These are phyloP conservation scores for Ridgeia piscesae DNA, from an alignment of 1,140 invertebrate genomes.

Conservation along the genomic window DNA sequence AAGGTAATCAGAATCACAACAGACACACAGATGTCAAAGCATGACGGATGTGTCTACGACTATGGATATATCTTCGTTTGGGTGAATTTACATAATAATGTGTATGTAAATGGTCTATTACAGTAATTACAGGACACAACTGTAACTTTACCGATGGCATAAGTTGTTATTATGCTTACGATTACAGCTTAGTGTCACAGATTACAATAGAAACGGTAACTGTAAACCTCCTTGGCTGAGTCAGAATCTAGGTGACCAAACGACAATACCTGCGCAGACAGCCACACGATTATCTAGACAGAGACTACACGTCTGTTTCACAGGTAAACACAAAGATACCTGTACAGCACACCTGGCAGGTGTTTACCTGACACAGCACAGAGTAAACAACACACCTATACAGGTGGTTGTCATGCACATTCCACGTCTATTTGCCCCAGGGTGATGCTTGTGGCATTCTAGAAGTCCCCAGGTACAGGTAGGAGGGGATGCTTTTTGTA, in stretches of 20 bases:
- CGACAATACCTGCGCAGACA: background rate
- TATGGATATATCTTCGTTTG: no score
- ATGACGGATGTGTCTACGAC: no score
- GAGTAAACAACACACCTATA: background rate
- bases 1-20: no score
- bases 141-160: background rate
- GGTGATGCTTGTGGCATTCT: background rate
- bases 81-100: no score
- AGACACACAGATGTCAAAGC: no score
- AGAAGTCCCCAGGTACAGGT: no score
- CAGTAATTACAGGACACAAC: background rate
- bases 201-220: background rate
- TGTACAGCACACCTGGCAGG: background rate
- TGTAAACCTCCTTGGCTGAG: background rate
- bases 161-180: background rate
- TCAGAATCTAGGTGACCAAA: background rate
- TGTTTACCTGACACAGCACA: background rate
- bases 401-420: background rate
- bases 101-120: background rate
- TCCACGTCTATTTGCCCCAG: background rate
- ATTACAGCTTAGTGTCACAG: background rate
- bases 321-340: background rate
- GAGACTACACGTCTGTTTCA: background rate
- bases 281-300: background rate
- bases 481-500: no score